phyloP scores from a whole-genome alignment of 2,797 vertebrate species.

The Poecilia picta region DNA sequence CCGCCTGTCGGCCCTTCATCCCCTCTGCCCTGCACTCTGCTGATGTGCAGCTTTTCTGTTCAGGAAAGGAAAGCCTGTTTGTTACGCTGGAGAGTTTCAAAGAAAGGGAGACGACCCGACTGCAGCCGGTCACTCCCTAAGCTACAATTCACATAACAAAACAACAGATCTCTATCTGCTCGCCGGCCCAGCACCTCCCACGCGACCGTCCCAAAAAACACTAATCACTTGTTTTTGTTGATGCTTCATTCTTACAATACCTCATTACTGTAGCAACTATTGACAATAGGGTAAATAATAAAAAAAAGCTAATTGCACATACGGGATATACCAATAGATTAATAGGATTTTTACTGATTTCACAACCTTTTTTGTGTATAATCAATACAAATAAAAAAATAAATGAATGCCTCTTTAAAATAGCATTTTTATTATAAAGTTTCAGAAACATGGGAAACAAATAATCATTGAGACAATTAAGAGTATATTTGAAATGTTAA shows the following conservation, averaged over 20 bases:
- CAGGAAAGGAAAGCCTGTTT: conserved; percentile 84
- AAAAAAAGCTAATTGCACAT: neutral
- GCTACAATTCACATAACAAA: conserved; percentile 68
- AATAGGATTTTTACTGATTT: neutral
- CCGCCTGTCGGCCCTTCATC: conserved; percentile 65
- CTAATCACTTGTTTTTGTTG: conserved; percentile 23
- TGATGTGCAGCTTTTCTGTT: conserved; percentile 83
- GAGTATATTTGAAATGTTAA: neutral
- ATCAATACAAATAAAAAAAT: neutral
- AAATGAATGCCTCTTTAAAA: neutral
- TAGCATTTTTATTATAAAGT: neutral
- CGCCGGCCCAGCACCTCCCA: conserved; percentile 30
- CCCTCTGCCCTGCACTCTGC: conserved; percentile 75
- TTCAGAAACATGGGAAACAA: neutral
- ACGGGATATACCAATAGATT: neutral
- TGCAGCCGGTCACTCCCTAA: conserved; percentile 57
- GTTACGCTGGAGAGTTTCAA: conserved; percentile 82
- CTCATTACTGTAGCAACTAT: neutral
- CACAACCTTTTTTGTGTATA: neutral
- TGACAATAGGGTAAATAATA: neutral
- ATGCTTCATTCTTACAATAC: conserved; percentile 14
- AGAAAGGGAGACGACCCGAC: conserved; percentile 74
- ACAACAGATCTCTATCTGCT: conserved; percentile 78
- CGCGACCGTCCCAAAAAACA: conserved; percentile 29
- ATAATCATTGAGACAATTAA: neutral